Percentiles rank a stretch among this genome's conserved stretches.
Evolutionary conservation across 1,140 invertebrate genomes (phyloP).

Genomic region (Cryptotermes secundus): DNA sequence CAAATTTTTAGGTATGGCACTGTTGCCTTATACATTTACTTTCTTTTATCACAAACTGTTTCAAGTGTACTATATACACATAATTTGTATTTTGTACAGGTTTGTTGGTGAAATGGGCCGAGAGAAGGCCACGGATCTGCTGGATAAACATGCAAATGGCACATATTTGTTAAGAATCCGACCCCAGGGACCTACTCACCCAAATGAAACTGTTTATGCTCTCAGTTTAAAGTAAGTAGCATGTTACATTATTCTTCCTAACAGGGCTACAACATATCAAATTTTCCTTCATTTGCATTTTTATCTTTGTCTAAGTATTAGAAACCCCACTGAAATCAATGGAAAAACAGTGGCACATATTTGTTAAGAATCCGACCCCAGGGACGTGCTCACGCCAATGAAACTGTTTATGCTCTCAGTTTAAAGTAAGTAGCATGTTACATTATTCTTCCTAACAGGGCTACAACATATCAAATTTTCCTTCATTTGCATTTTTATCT

Average conservation of each 20-base stretch:
- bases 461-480: not conserved
- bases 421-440: constrained; percentile 69
- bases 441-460: not conserved
- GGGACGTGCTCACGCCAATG: constrained; percentile 47
- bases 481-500: not conserved
- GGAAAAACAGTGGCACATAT: constrained; percentile 69
- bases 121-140: constrained; percentile 71
- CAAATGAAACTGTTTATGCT: constrained; percentile 72
- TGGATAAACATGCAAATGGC: constrained; percentile 79
- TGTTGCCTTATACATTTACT: too few species aligned
- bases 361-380: constrained; percentile 79
- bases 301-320: not conserved
- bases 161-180: constrained; percentile 86
- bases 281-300: not conserved
- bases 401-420: constrained; percentile 82
- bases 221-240: constrained; percentile 83
- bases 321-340: not conserved
- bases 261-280: not conserved
- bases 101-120: constrained; percentile 88
- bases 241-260: not conserved
- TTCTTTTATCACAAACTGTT: too few species aligned
- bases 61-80: too few species aligned
- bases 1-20: too few species aligned
- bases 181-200: constrained; percentile 54
- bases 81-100: constrained; percentile 45